Evolutionary conservation across 2,113 vertebrate genomes (phyloP).

Genomic region (Dasypus novemcinctus): DNA sequence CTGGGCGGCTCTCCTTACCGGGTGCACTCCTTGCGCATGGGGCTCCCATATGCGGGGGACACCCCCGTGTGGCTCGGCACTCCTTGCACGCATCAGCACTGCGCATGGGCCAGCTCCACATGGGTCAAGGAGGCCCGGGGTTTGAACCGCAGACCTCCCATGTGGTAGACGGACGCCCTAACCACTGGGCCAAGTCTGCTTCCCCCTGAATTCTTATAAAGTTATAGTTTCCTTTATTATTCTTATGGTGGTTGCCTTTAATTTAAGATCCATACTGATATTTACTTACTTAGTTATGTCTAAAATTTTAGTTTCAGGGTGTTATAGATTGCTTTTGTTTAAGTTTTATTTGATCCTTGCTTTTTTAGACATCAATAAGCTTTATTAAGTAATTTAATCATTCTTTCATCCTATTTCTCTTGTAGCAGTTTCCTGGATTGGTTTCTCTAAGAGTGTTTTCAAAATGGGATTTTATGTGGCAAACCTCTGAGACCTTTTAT

Average conservation of each 20-base stretch:
- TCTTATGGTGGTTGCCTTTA: not conserved
- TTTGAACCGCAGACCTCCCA: too few species aligned
- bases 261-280: not conserved
- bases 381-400: not conserved
- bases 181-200: too few species aligned
- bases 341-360: not conserved
- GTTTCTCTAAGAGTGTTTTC: not conserved
- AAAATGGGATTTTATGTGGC: not conserved
- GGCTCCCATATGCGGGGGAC: too few species aligned
- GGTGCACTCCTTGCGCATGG: too few species aligned
- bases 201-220: not conserved
- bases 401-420: not conserved
- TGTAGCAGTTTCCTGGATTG: not conserved
- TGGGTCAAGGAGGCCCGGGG: too few species aligned
- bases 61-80: too few species aligned
- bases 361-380: not conserved
- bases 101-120: too few species aligned
- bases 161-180: too few species aligned
- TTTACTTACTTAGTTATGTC: slow-evolving; percentile 6
- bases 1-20: too few species aligned
- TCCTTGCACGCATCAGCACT: too few species aligned
- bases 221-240: not conserved
- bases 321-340: not conserved
- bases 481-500: not conserved
- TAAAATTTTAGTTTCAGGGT: not conserved